A percentile compares a stretch with the other conserved stretches of the same genome.
Conservation (phyloP, 2,113 vertebrate genomes). For the Gobiocypris rarus region DNA sequence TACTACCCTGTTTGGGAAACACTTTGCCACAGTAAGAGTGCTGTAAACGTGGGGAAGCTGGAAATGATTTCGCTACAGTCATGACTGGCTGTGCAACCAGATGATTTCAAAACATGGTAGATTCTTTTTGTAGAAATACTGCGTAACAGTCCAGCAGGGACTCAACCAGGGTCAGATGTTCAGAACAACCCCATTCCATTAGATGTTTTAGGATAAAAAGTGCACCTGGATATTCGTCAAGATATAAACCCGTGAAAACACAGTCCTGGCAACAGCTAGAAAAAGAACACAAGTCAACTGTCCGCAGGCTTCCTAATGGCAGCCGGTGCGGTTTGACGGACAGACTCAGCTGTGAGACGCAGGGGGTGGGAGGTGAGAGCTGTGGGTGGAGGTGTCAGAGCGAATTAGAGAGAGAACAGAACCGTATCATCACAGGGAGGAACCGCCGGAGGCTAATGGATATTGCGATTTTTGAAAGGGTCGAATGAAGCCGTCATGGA, state of each 20-base stretch:
- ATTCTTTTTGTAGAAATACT: not conserved
- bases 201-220: not conserved
- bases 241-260: not conserved
- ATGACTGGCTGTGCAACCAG: not conserved
- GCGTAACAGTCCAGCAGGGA: not conserved
- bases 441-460: not conserved
- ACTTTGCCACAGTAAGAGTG: not conserved
- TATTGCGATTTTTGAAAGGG: not conserved
- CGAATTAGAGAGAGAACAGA: not conserved
- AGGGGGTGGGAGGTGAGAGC: not conserved
- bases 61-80: not conserved
- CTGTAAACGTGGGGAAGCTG: slow-evolving; percentile 35
- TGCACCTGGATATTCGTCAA: not conserved
- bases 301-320: slow-evolving; percentile 51
- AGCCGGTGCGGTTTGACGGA: slow-evolving; percentile 65
- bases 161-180: not conserved
- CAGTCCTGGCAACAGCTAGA: slow-evolving; percentile 25
- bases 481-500: not conserved
- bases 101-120: not conserved
- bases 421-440: not conserved
- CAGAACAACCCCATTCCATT: not conserved
- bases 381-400: not conserved
- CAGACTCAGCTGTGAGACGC: slow-evolving; percentile 70
- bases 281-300: not conserved
- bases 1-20: slow-evolving; percentile 68